Evolutionary conservation across 2,113 vertebrate species (phyloP), one percentile per base, ranked within the genome.

Genomic region (Eulemur macaco): DNA sequence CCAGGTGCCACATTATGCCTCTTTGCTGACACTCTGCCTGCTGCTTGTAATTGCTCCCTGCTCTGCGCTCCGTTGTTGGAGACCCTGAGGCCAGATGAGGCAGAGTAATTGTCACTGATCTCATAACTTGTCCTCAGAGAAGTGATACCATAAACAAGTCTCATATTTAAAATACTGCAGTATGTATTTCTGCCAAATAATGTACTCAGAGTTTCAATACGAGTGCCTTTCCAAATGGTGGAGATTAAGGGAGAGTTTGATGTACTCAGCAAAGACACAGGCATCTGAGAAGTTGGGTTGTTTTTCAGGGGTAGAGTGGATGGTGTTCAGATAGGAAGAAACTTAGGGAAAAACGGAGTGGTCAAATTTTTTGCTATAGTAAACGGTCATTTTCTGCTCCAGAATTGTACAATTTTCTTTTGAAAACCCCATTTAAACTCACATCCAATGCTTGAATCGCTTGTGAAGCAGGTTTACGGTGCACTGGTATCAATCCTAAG

Each of bases 21-120:
- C 82, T 77, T 74, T 66, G 77, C 85, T 78, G 82, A 83, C 58
- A 47, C 69, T 83, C 71, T 86, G 82, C 60, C 82, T 86, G 74
- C 77, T 88, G 56, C 78, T 77, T 31, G 3, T 95, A 78, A 96
- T 95, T 91, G 66, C 81, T 96, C 95, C 42, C 77, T 96, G 77
- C 69, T 95, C 68, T 78, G 56, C 69, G 88, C 66, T 92, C 66
- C 34, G 83, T 91, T 93, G 81, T 90, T 42, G 80, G 94, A 92
- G 86, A 87, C 89, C 93, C 93, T 18, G 63, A 95, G 89, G 96
- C 78, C 23, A 58, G 77, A 91, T 29, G 74, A 95, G 58, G 37
- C 95, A 91, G 47, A 74, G 88, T 88, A 83, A 95, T 91, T 91
- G 74, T 94, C 66, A 68, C 71, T 69, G 34, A 88, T 92, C 66